These are phyloP conservation scores for Entomobrya multifasciata DNA, from an alignment of 2,888 invertebrate species.

Conservation along the genomic window DNA sequence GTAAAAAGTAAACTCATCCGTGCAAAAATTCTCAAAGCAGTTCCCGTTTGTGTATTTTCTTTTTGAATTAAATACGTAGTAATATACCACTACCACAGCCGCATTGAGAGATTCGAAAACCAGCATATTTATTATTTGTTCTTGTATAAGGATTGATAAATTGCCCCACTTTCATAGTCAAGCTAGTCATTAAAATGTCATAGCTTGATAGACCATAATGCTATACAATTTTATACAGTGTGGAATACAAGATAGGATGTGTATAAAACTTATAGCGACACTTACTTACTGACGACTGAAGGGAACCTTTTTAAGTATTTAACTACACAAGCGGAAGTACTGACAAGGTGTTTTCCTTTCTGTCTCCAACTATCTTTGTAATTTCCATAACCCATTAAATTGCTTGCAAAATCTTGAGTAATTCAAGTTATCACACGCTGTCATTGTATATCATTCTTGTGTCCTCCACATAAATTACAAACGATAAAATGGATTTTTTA, in stretches of 20 bases:
- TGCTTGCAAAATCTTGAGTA: background rate
- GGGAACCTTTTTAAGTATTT: no score
- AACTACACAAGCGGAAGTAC: no score
- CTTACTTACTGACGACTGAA: no score
- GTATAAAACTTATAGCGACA: no score
- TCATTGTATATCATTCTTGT: slow-evolving; percentile 17
- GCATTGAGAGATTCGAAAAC: no score
- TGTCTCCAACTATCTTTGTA: no score
- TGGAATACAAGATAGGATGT: no score
- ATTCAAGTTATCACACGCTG: slow-evolving; percentile 12
- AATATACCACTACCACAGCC: no score
- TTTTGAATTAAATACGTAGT: background rate
- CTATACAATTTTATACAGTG: no score
- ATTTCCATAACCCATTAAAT: no score
- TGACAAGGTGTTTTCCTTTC: no score
- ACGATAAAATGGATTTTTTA: background rate
- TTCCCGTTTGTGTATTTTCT: background rate
- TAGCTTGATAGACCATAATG: slow-evolving; percentile 55
- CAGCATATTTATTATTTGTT: background rate
- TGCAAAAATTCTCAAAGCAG: slow-evolving; percentile 7
- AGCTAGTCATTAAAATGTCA: slow-evolving; percentile 63
- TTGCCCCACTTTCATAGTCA: slow-evolving; percentile 49
- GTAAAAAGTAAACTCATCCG: background rate
- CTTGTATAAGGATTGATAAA: slow-evolving; percentile 45
- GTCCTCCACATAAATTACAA: background rate